Base-by-base conservation (phyloP, 1,140 invertebrate genomes). In the Aphaenogaster floridana region DNA sequence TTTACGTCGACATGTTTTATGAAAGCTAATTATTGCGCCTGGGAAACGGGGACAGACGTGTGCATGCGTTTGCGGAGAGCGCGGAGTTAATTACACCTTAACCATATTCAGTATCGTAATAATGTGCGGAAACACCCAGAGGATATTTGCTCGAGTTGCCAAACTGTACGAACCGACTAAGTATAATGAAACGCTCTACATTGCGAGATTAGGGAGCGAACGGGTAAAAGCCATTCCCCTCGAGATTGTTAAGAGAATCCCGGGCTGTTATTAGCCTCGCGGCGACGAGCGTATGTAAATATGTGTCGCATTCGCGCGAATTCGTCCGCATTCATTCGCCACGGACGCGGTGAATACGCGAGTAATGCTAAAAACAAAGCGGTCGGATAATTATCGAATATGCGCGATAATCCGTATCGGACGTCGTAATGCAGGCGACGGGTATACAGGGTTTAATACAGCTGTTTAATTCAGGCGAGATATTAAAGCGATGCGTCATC, bases 181-280 rank as follows among this genome's bases (percentile, higher is more conserved):
- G 80, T 76, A 84, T 84, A 84, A 84, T 84, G 69, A 84, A 84
- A 76, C 69, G 42, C 34, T 76, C 39, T 50, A 50, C 59, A 84
- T 28, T n/a, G 80, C 34, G 69, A 84, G 80, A 84, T 84, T 84
- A 84, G 80, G n/a, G n/a, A 84, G 17, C 54, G 13, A 84, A 84
- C 8, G 42, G 42, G 42, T 50, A 36, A 76, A 84, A 63, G 69
- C 80, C 54, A 84, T 84, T 84, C 54, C n/a, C 54, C 34, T 80
- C 48, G 63, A 28, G 42, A 76, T 76, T 84, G 57, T 84, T 84
- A 84, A 84, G 69, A 84, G 54, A 21, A 21, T 84, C 34, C 15
- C 28, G 54, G 11, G 54, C 42, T 45, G 34, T 84, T 84, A 84
- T 84, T 84, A 72, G 69, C n/a, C 7, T 13, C 5, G 42, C 39